Evolutionary conservation across 1,140 invertebrate genomes (phyloP).

Genomic region (Apis florea): DNA sequence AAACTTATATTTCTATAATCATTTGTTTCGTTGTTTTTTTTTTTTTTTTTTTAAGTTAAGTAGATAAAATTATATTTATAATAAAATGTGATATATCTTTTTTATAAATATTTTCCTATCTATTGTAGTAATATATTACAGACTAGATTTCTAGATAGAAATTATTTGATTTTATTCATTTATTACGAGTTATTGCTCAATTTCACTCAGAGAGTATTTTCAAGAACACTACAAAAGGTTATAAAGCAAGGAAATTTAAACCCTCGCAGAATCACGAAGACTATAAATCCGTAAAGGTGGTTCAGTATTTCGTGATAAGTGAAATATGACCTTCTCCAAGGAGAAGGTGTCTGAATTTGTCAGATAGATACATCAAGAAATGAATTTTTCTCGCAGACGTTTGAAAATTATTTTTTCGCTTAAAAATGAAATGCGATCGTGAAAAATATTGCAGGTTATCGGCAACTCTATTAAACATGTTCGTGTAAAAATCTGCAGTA

Average conservation of each 20-base stretch:
- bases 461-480: neutral
- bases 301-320: conserved; percentile 8
- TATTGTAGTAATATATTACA: neutral
- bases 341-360: conserved; percentile 10
- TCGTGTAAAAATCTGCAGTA: neutral
- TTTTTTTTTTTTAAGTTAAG: no score
- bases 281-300: conserved; percentile 8
- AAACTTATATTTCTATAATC: no score
- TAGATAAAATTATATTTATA: no score
- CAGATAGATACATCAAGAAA: neutral
- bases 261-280: neutral
- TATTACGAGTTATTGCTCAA: neutral
- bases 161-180: neutral
- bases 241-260: neutral
- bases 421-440: neutral
- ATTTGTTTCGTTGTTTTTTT: no score
- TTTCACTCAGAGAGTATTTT: neutral
- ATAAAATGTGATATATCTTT: no score
- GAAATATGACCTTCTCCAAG: conserved; percentile 3
- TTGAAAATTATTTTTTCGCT: conserved; percentile 3
- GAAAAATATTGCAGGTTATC: neutral
- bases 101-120: no score
- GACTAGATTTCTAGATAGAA: neutral
- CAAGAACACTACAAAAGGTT: neutral
- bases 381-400: neutral